Conservation (phyloP, 2,797 vertebrate species). For the Artibeus jamaicensis region DNA sequence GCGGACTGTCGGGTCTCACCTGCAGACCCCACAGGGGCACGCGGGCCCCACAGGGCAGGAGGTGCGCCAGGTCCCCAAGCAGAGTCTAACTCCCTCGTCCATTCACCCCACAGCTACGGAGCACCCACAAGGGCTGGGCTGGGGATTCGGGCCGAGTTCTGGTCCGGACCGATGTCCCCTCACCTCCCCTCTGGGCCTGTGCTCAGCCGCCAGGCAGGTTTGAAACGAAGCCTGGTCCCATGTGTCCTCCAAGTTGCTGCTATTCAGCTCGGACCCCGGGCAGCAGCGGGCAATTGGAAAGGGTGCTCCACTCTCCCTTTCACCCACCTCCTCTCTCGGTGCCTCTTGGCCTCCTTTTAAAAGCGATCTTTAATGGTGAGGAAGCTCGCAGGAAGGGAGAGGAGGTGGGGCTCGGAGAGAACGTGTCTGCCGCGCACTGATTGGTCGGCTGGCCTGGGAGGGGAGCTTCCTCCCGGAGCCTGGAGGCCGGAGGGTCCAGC, state of each 20-base stretch:
- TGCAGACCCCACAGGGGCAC: background rate
- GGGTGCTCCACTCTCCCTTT: conserved; percentile 50
- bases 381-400: conserved; percentile 77
- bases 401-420: conserved; percentile 69
- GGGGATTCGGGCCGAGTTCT: conserved; percentile 56
- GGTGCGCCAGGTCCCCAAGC: accelerated
- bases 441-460: background rate
- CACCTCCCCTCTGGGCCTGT: conserved; percentile 58
- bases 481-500: accelerated
- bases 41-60: accelerated
- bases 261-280: conserved; percentile 65
- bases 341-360: background rate
- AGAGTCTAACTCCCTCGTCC: background rate
- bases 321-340: conserved; percentile 14
- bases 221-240: conserved; percentile 73
- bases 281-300: conserved; percentile 57
- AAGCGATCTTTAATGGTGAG: conserved; percentile 62
- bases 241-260: conserved; percentile 55
- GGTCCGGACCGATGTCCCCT: conserved; percentile 29
- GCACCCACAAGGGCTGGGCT: background rate
- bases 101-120: conserved; percentile 25
- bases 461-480: background rate
- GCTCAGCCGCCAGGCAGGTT: conserved; percentile 73
- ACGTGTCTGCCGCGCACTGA: conserved; percentile 25
- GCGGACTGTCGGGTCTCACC: accelerated